Evolutionary conservation across 2,797 vertebrate species (phyloP), one percentile per base, ranked within the genome.

Genomic region (Discoglossus pictus): DNA sequence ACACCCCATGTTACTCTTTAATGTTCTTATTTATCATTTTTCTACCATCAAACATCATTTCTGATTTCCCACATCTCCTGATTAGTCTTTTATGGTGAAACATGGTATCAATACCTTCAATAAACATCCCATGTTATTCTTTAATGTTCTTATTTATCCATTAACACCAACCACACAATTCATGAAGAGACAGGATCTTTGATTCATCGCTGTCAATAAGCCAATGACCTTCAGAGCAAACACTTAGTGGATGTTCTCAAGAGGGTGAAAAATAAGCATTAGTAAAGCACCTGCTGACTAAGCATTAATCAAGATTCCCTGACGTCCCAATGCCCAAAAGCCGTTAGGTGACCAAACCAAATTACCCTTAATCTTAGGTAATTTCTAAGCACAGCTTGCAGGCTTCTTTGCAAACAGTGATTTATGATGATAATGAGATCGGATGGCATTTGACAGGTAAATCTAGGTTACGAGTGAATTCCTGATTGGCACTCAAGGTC

Each of bases 161-260:
- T 78, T 74, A 75, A 67, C 63, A 77, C 43, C 76, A 77, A 69
- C 21, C 74, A 38, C 44, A 80, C 77, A 76, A 81, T 78, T 76
- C 74, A 79, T 79, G 62, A 71, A 76, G 64, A n/a, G 46, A 77
- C 73, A 62, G n/a, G 66, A 21, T 36, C 75, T 79, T 80, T 79
- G 80, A 73, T 78, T 54, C 73, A 59, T 73, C 55, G 74, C 63
- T 69, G 62, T 78, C 78, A 65, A 72, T 76, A 78, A 24, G 24
- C 65, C 73, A 54, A 36, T 68, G 73, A 74, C 76, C 75, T 78
- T 76, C 67, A 73, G 66, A 76, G 58, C 55, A 75, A 80, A 75
- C 35, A 40, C 52, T 65, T 63, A 77, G 54, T 50, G 67, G 73
- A 74, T 66, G 13, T 0, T 71, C 63, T 27, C 75, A 52, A 15